phyloP scores from a whole-genome alignment of 2,113 vertebrate species.

The Myotis lucifugus region DNA sequence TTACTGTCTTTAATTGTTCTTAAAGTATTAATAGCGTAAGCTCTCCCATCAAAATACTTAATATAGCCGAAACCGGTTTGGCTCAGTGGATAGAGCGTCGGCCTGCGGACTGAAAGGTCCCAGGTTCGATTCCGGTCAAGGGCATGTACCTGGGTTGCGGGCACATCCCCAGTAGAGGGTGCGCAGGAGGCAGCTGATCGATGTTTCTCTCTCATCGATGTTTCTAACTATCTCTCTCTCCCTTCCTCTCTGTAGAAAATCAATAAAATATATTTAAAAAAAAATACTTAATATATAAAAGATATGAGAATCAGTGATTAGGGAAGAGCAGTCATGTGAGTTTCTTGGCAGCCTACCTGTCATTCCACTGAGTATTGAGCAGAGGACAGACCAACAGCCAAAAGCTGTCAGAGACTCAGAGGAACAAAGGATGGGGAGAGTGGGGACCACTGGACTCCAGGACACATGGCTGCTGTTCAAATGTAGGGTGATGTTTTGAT shows the following conservation, averaged over 20 bases:
- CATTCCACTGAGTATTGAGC: rapidly evolving
- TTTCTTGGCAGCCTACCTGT: neutral
- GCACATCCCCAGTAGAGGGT: too few species aligned
- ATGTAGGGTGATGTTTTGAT: neutral
- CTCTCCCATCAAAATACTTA: neutral
- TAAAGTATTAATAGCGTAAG: neutral
- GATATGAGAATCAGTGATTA: rapidly evolving
- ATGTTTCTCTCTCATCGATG: too few species aligned
- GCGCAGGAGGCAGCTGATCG: too few species aligned
- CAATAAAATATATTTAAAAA: too few species aligned
- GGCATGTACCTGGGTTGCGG: too few species aligned
- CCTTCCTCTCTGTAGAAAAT: too few species aligned
- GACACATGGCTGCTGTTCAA: neutral
- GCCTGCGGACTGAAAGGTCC: too few species aligned
- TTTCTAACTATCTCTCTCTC: too few species aligned
- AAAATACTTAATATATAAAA: neutral
- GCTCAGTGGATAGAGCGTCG: too few species aligned
- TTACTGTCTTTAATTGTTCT: neutral
- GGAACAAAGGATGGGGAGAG: neutral
- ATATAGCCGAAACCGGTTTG: too few species aligned
- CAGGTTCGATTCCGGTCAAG: too few species aligned
- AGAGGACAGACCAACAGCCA: neutral
- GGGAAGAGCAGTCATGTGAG: neutral
- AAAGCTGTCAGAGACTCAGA: rapidly evolving
- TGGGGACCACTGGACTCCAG: neutral